A percentile compares a stretch with the other conserved stretches of the same genome.
These are phyloP conservation scores for Crypturellus undulatus DNA, from an alignment of 2,113 vertebrate genomes.

Conservation along the genomic window DNA sequence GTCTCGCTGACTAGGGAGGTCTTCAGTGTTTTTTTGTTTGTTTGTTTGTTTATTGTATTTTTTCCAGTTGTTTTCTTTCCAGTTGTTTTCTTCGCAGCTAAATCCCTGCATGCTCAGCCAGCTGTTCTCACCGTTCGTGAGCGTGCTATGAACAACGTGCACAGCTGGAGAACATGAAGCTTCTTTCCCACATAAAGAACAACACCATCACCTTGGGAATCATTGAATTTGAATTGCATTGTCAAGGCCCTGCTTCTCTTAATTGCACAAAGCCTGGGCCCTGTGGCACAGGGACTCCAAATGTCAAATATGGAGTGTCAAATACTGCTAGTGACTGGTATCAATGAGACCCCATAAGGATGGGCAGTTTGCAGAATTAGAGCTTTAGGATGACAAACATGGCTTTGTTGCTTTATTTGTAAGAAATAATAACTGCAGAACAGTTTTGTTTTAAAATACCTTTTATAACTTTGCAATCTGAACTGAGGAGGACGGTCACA, in stretches of 20 bases:
- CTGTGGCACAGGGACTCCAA: not conserved
- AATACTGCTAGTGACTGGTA: not conserved
- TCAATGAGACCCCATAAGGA: rapidly evolving
- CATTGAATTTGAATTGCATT: rapidly evolving
- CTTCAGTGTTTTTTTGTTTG: not conserved
- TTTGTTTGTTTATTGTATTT: not conserved
- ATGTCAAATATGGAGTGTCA: not conserved
- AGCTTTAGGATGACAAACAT: not conserved
- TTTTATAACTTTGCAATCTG: not conserved
- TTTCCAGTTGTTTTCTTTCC: not conserved
- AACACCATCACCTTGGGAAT: not conserved
- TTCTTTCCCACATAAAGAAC: not conserved
- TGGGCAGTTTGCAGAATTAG: not conserved
- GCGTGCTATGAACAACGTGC: not conserved
- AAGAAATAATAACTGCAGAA: not conserved
- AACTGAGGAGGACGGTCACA: not conserved
- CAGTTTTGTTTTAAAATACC: not conserved
- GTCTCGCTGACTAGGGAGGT: not conserved
- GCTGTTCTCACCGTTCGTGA: not conserved
- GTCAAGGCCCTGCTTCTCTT: not conserved
- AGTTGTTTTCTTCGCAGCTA: not conserved
- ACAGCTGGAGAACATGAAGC: not conserved
- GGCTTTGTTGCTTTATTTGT: not conserved
- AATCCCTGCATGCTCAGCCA: not conserved
- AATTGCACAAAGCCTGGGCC: rapidly evolving